A percentile compares a stretch with the other conserved stretches of the same genome.
Evolutionary conservation across 2,113 vertebrate species (phyloP).

Genomic region (Odocoileus hemionus): DNA sequence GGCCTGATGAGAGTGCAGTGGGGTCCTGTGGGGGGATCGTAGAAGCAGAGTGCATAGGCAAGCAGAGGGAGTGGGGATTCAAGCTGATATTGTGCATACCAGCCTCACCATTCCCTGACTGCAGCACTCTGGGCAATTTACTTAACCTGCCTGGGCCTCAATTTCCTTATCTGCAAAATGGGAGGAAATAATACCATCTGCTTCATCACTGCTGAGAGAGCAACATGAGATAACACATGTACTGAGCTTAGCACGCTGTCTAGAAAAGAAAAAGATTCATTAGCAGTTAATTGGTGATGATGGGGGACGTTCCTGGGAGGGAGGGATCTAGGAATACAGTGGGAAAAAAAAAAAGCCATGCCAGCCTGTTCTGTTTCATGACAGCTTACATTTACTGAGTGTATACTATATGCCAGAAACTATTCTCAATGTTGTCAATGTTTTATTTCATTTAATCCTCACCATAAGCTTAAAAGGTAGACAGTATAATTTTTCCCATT

Average conservation of each 20-base stretch:
- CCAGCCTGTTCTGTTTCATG: neutral
- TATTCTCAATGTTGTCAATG: neutral
- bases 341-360: neutral
- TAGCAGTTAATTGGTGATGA: neutral
- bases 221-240: neutral
- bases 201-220: neutral
- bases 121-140: neutral
- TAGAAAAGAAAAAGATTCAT: neutral
- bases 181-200: neutral
- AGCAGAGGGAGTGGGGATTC: neutral
- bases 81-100: neutral
- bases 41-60: neutral
- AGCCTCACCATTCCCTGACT: neutral
- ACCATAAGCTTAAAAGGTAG: neutral
- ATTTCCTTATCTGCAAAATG: neutral
- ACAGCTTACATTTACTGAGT: neutral
- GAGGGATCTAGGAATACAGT: neutral
- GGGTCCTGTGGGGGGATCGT: fast-evolving
- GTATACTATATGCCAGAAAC: neutral
- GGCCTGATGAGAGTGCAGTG: neutral
- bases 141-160: neutral
- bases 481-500: neutral
- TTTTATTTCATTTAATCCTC: constrained; percentile 6
- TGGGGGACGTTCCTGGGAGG: neutral
- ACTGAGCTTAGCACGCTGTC: neutral